These are phyloP conservation scores for Plectrocnemia conspersa DNA, from an alignment of 1,140 invertebrate species.

Conservation along the genomic window DNA sequence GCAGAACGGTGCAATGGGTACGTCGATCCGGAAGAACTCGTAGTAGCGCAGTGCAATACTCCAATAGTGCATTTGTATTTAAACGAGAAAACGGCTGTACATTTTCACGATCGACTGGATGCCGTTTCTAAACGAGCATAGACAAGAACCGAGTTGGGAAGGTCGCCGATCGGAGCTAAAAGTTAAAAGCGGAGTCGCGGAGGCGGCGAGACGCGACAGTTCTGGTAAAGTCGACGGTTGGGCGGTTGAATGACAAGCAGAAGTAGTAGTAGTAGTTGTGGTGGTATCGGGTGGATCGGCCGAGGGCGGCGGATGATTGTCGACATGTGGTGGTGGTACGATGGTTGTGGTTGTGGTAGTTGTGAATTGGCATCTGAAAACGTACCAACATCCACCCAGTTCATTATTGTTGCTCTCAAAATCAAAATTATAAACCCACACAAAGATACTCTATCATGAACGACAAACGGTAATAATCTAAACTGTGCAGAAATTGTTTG, in stretches of 20 bases:
- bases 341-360: conserved; percentile 16
- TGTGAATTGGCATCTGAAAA: conserved; percentile 25
- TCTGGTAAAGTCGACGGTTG: conserved; percentile 7
- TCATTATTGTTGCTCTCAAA: conserved; percentile 14
- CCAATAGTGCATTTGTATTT: too few species aligned
- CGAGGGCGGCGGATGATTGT: conserved; percentile 22
- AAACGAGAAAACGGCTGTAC: too few species aligned
- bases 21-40: conserved; percentile 15
- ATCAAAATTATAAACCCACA: too few species aligned
- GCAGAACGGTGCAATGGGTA: conserved; percentile 14
- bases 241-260: conserved; percentile 20
- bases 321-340: conserved; percentile 14
- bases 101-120: too few species aligned
- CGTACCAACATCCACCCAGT: conserved; percentile 24
- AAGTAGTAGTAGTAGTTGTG: conserved; percentile 21
- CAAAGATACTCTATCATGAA: too few species aligned
- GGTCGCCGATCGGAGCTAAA: neutral
- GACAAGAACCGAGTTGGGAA: conserved; percentile 3
- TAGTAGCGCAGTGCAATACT: too few species aligned
- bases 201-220: conserved; percentile 6
- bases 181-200: conserved; percentile 5
- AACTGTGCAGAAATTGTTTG: too few species aligned
- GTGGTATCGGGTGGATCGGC: conserved; percentile 24
- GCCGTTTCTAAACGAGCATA: too few species aligned
- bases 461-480: too few species aligned